Evolutionary conservation across 2,888 invertebrate genomes (phyloP), one percentile per base, ranked within the genome.

Genomic region (Eurois occulta): DNA sequence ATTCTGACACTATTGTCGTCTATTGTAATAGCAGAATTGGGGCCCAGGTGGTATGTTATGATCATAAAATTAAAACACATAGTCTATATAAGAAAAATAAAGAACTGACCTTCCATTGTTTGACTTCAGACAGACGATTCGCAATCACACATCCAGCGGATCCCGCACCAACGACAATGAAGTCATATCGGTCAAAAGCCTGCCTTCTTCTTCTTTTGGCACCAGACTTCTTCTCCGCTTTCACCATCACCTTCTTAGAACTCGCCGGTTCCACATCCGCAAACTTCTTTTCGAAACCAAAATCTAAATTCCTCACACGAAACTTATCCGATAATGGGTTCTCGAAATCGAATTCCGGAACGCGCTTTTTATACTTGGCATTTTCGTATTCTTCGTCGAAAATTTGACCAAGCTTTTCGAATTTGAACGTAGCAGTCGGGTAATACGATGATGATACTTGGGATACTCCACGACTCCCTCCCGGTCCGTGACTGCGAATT

Each of bases 101-200:
- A n/a, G 18, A n/a, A 80, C 96, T 94, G 85, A 97, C 97, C 95
- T 95, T 97, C 97, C 97, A 97, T 85, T 97, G 94, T 75, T 97
- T 95, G 1, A 97, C 95, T 95, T 97, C 97, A 5, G 97, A 96
- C 1, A 98, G 92, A 24, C 98, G 95, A 92, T 97, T 98, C 0
- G 98, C 98, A 32, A 98, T 90, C 46, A 98, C 98, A 90, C 98
- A 97, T 0, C 98, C 98, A 0, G 98, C 98, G 11, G 97, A 97
- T 1, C 98, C 98, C 1, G 97, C 98, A 32, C 98, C 98, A 58
- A 98, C 97, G 72, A 97, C 94, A 75, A 97, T 97, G 85, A 97
- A 98, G 88, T 97, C 98, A 89, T 94, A 97, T 66, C 96, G 95
- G 84, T 96, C 95, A 64, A 89, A 72, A 10, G 86, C 80, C 2